Evolutionary conservation across 2,888 invertebrate species (phyloP).

Genomic region (Nephrotoma flavescens): DNA sequence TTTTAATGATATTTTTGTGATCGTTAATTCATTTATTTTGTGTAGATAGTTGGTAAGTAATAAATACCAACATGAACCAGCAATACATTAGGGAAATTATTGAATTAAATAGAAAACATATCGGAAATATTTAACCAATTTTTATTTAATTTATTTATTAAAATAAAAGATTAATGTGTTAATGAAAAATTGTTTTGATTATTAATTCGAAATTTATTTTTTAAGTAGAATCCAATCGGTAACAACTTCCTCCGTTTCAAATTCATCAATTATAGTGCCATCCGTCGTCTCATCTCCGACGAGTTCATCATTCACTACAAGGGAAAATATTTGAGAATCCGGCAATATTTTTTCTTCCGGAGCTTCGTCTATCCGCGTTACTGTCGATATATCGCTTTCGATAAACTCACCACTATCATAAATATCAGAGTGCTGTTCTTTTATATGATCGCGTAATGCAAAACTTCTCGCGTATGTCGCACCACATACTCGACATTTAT

Average conservation of each 20-base stretch:
- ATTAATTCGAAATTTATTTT: not conserved
- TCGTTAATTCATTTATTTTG: not conserved
- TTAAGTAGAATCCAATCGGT: conserved; percentile 23
- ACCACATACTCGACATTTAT: conserved; percentile 54
- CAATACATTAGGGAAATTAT: not conserved
- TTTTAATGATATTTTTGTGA: not conserved
- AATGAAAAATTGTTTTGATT: not conserved
- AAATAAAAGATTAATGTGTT: not conserved
- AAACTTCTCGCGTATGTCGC: conserved; percentile 62
- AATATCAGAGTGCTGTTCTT: conserved; percentile 39
- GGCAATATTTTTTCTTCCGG: not conserved
- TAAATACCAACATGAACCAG: not conserved
- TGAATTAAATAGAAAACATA: not conserved
- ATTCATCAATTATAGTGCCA: not conserved
- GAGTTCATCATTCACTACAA: not conserved
- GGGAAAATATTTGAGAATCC: not conserved
- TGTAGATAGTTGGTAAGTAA: not conserved
- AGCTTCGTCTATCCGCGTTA: not conserved
- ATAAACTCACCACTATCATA: conserved; percentile 1
- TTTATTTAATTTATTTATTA: not conserved
- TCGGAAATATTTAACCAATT: not conserved
- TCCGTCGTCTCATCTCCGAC: not conserved
- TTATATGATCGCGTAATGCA: conserved; percentile 58
- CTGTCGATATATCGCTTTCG: not conserved
- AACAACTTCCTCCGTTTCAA: conserved; percentile 20